These are phyloP conservation scores for Rhizoglyphus robini DNA, from an alignment of 1,140 invertebrate genomes.

Conservation along the genomic window DNA sequence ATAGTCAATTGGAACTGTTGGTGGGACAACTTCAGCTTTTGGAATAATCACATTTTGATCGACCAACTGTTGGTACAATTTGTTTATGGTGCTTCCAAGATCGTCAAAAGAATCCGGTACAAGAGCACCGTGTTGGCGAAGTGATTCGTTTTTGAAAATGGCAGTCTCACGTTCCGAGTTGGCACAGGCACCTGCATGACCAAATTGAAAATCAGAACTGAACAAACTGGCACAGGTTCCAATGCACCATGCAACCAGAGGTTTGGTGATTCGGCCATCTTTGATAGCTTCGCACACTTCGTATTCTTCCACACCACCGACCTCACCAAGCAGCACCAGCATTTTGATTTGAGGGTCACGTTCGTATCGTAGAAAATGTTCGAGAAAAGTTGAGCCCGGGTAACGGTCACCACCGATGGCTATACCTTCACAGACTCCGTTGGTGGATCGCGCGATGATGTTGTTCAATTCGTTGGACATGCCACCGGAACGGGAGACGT, in stretches of 20 bases:
- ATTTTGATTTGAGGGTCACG: slow-evolving; percentile 65
- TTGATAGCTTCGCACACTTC: slow-evolving; percentile 81
- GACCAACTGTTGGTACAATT: slow-evolving; percentile 62
- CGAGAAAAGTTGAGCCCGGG: slow-evolving; percentile 95
- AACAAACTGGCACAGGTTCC: slow-evolving; percentile 30
- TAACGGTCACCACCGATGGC: slow-evolving; percentile 99
- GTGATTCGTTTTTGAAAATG: slow-evolving; percentile 71
- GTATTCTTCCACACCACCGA: slow-evolving; percentile 97
- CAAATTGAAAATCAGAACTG: slow-evolving; percentile 72
- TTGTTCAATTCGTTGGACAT: slow-evolving; percentile 99
- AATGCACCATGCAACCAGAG: slow-evolving; percentile 74
- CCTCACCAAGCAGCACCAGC: slow-evolving; percentile 84
- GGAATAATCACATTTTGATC: slow-evolving; percentile 66
- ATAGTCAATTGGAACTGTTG: slow-evolving; percentile 99
- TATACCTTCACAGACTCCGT: slow-evolving; percentile 94
- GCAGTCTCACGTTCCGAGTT: slow-evolving; percentile 92
- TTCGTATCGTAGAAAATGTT: slow-evolving; percentile 79
- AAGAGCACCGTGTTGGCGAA: slow-evolving; percentile 64
- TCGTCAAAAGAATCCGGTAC: slow-evolving; percentile 89
- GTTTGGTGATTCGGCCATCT: slow-evolving; percentile 70
- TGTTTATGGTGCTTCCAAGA: slow-evolving; percentile 63
- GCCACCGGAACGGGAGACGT: slow-evolving; percentile 93
- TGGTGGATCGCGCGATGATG: slow-evolving; percentile 88
- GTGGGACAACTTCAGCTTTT: slow-evolving; percentile 79
- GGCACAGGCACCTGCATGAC: slow-evolving; percentile 94